These are phyloP conservation scores for Ridgeia piscesae DNA, from an alignment of 1,140 invertebrate species.

Conservation along the genomic window DNA sequence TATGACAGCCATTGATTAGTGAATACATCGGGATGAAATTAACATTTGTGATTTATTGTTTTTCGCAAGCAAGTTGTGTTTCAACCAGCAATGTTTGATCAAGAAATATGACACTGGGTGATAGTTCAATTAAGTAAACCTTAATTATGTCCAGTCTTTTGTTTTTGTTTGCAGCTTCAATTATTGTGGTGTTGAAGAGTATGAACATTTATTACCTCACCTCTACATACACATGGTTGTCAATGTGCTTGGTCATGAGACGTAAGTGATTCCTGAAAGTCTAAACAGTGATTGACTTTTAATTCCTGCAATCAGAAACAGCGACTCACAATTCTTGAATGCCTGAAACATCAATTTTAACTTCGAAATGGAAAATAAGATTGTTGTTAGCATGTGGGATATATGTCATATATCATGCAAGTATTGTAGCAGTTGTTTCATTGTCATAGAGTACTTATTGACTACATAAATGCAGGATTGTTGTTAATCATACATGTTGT, in stretches of 20 bases:
- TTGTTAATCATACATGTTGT: no score
- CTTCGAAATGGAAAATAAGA: no score
- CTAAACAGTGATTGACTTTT: not conserved
- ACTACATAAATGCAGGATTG: no score
- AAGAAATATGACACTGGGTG: not conserved
- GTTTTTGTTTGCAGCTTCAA: not conserved
- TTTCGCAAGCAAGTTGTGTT: not conserved
- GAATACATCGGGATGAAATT: not conserved
- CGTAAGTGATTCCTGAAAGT: not conserved
- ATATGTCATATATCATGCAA: no score
- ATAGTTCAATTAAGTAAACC: not conserved
- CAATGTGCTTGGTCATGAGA: not conserved
- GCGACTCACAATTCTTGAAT: no score
- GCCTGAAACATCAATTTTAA: no score
- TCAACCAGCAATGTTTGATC: not conserved
- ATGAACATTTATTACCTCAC: not conserved
- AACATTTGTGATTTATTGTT: not conserved
- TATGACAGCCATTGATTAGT: not conserved
- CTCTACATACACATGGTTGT: not conserved
- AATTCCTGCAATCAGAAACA: no score
- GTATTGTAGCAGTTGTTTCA: no score
- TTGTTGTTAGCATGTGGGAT: no score
- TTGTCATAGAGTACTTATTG: no score
- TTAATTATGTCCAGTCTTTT: not conserved
- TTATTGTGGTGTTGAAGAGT: not conserved